Conservation (phyloP, 2,113 vertebrate genomes). For the Thalassarche chlororhynchos region DNA sequence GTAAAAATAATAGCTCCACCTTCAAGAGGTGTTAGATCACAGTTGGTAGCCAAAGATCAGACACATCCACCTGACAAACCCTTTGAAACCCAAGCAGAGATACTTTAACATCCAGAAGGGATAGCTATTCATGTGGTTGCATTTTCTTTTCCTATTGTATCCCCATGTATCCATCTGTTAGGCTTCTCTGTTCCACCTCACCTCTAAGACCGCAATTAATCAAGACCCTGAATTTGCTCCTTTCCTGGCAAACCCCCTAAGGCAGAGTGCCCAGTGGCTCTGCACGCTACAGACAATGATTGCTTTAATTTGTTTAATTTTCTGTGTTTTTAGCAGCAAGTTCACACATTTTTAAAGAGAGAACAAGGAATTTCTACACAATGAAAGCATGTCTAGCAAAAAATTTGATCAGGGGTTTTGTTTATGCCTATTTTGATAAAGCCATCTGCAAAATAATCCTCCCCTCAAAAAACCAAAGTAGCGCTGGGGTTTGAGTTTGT, state of each 20-base stretch:
- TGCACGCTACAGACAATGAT: neutral
- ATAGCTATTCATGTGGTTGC: neutral
- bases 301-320: neutral
- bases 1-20: neutral
- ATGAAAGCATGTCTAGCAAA: neutral
- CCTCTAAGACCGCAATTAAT: neutral
- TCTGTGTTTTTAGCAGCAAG: neutral
- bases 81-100: neutral
- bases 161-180: neutral
- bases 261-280: neutral
- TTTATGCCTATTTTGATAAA: neutral
- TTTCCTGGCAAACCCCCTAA: neutral
- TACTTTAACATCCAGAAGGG: neutral
- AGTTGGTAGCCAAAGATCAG: conserved; percentile 8
- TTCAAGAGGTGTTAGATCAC: conserved; percentile 3
- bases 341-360: neutral
- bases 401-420: accelerated
- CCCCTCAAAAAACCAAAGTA: neutral
- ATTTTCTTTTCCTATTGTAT: neutral
- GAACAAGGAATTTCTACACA: neutral
- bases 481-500: neutral
- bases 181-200: neutral
- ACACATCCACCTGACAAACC: neutral
- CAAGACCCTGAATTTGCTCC: neutral
- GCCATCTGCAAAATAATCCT: neutral